A percentile compares a stretch with the other conserved stretches of the same genome.
Evolutionary conservation across 2,797 vertebrate species (phyloP).

Genomic region (Arctocebus calabarensis): DNA sequence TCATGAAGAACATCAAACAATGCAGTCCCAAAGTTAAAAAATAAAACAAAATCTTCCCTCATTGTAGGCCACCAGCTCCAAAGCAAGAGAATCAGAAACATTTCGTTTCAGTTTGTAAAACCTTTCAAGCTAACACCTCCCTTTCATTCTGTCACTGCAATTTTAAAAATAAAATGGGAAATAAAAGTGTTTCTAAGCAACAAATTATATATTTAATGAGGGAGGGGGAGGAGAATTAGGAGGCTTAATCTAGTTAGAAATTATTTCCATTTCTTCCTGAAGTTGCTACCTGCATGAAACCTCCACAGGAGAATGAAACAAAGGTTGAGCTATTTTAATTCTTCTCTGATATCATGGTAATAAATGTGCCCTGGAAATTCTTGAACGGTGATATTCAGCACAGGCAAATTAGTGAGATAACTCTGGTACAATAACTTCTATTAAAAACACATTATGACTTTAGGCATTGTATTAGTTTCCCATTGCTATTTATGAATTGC

Average conservation of each 20-base stretch:
- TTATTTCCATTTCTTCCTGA: neutral
- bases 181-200: slow-evolving; percentile 73
- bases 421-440: neutral
- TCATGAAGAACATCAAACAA: neutral
- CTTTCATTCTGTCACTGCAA: neutral
- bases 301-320: slow-evolving; percentile 12
- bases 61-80: neutral
- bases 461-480: neutral
- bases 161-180: slow-evolving; percentile 56
- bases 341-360: neutral
- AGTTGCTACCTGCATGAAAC: neutral
- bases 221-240: neutral
- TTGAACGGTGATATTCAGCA: neutral
- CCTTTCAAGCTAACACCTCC: slow-evolving; percentile 36
- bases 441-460: rapidly evolving
- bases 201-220: slow-evolving; percentile 49
- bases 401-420: neutral
- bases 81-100: neutral
- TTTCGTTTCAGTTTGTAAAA: slow-evolving; percentile 39
- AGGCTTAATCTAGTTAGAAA: neutral
- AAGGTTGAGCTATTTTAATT: slow-evolving; percentile 31
- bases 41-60: neutral
- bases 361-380: neutral
- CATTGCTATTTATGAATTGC: neutral
- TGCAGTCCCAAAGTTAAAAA: neutral